Evolutionary conservation across 2,888 invertebrate genomes (phyloP).

Genomic region (Caenorhabditis zanzibari): DNA sequence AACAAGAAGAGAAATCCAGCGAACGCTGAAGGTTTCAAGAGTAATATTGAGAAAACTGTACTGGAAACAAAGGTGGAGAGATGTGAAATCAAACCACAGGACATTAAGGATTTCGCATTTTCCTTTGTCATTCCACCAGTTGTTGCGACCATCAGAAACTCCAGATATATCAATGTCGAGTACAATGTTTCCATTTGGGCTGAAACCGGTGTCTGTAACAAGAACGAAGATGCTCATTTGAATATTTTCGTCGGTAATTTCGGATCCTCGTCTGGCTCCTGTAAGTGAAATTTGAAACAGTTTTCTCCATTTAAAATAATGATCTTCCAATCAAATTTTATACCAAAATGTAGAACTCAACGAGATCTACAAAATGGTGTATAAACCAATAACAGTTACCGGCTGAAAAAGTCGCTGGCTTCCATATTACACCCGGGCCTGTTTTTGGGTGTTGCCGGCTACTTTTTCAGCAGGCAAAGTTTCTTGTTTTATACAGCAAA

Average conservation of each 20-base stretch:
- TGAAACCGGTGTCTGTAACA: slow-evolving; percentile 24
- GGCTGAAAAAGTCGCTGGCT: no score
- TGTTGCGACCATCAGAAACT: slow-evolving; percentile 31
- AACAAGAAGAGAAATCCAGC: slow-evolving; percentile 10
- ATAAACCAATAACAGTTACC: no score
- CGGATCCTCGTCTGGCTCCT: slow-evolving; percentile 2
- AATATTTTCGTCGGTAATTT: slow-evolving; percentile 47
- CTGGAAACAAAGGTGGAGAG: slow-evolving; percentile 22
- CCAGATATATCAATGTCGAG: slow-evolving; percentile 25
- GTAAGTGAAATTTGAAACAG: slow-evolving; percentile 16
- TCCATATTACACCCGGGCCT: no score
- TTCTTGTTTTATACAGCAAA: no score
- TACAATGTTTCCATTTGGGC: slow-evolving; percentile 37
- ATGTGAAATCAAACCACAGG: slow-evolving; percentile 10
- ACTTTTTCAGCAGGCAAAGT: no score
- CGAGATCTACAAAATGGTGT: no score
- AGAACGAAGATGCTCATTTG: slow-evolving; percentile 12
- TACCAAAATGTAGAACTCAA: no score
- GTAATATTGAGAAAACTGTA: slow-evolving; percentile 3
- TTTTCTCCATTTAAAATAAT: no score
- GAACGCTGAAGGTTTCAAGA: slow-evolving; percentile 19
- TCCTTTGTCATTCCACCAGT: slow-evolving; percentile 43
- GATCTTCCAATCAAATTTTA: no score
- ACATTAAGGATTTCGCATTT: slow-evolving; percentile 16
- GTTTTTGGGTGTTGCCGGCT: no score